Base-by-base conservation (phyloP, 2,797 vertebrate genomes). In the Sparus aurata region DNA sequence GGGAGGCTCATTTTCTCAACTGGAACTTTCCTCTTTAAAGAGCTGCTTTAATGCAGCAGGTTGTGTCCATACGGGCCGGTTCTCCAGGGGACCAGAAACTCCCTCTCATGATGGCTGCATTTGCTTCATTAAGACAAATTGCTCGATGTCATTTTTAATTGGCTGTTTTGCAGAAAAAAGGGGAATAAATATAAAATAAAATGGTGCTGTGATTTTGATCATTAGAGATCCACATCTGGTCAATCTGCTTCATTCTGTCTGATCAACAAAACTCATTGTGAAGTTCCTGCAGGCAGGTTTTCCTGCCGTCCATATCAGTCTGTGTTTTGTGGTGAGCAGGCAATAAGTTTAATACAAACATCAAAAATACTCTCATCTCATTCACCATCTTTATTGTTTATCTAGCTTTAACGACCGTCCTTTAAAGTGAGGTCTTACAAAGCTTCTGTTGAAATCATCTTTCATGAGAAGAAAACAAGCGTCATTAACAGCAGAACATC, bases 41-140 rank as follows among this genome's bases (percentile, higher is more conserved):
- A 27, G 57, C n/a, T 65, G 50, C 67, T 25, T 60, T 22, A 22
- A 73, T 38, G 46, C 79, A 34, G 34, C 34, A 34, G 34, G 75
- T 80, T 76, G 60, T 70, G 45, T 65, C 50, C 45, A 65, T 47
- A 27, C 70, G 62, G 62, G 8, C 16, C 64, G 70, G 68, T 63
- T 82, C 68, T 52, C 55, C 55, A 53, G 62, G 30, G 58, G 23
- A 54, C 49, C 30, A 57, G 50, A 69, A 53, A 34, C 25, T 75
- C 43, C 53, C 52, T 66, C 45, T 52, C 50, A 58, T 67, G 30
- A 34, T 7, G 30, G 5, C 30, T 34, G 7, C 30, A 34, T 34
- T 1, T 54, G 59, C 52, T 80, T 76, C 58, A 79, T 88, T 43
- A 74, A 72, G 72, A 79, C 72, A 79, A 79, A 81, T 78, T 59